Percentiles rank a stretch among this genome's conserved stretches.
Evolutionary conservation across 2,113 vertebrate species (phyloP).

Genomic region (Misgurnus mizolepis): DNA sequence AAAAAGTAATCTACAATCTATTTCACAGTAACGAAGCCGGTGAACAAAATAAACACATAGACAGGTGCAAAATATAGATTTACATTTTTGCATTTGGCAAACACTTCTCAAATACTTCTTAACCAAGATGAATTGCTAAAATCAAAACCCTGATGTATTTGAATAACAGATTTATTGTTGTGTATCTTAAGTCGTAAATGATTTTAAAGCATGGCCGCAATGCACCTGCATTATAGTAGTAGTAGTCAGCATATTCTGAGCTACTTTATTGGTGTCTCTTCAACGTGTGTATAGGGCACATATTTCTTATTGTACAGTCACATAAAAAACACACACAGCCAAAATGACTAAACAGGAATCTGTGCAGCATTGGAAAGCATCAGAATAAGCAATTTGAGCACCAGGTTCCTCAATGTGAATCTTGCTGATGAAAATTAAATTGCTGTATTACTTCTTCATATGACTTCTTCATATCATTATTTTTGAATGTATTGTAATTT

Average conservation of each 20-base stretch:
- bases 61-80: neutral
- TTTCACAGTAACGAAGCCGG: neutral
- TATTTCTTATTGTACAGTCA: constrained; percentile 14
- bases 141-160: neutral
- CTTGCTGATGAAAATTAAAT: neutral
- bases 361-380: neutral
- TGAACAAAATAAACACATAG: neutral
- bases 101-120: too few relatives aligned
- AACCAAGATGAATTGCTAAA: too few relatives aligned
- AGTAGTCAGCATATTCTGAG: constrained; percentile 17
- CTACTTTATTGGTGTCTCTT: neutral
- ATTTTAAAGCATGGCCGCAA: neutral
- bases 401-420: too few relatives aligned
- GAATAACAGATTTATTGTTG: neutral
- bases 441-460: neutral
- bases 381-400: neutral
- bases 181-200: neutral
- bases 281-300: neutral
- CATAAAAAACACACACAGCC: neutral
- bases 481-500: constrained; percentile 21
- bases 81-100: neutral
- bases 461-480: neutral
- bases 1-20: constrained; percentile 6
- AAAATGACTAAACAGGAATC: constrained; percentile 5
- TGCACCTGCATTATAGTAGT: neutral